phyloP scores from a whole-genome alignment of 2,113 vertebrate species.

The Caretta caretta region DNA sequence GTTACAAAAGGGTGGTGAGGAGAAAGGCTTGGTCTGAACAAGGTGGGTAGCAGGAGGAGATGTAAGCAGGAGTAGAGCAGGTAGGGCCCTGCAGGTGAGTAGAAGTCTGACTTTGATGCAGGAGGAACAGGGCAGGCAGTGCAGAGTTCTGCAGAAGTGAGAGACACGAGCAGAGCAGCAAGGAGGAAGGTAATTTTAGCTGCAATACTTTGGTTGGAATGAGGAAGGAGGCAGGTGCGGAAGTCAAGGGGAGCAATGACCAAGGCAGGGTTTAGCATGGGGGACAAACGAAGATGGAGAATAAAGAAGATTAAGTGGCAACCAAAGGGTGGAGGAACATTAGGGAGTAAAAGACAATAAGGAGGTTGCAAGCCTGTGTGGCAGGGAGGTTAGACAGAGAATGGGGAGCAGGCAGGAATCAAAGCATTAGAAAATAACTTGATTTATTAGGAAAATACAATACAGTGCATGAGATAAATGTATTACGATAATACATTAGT shows the following conservation, averaged over 20 bases:
- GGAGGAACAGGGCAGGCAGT: not conserved
- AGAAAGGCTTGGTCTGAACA: no score
- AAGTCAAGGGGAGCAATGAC: accelerated
- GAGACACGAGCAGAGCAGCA: accelerated
- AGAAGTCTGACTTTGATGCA: not conserved
- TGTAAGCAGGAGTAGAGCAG: not conserved
- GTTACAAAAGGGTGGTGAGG: no score
- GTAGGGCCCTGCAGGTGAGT: no score
- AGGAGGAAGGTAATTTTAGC: not conserved
- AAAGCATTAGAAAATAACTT: not conserved
- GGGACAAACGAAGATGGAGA: not conserved
- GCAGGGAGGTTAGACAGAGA: not conserved
- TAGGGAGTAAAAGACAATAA: not conserved
- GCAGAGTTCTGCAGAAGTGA: not conserved
- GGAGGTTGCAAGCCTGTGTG: not conserved
- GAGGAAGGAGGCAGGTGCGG: not conserved
- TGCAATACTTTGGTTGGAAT: no score
- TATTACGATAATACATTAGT: no score
- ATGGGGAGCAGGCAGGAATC: accelerated
- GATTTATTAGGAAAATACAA: no score
- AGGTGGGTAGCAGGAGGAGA: not conserved
- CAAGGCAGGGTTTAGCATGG: not conserved
- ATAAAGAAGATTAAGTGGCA: accelerated
- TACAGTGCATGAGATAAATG: no score
- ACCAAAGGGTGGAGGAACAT: not conserved